Evolutionary conservation across 2,113 vertebrate genomes (phyloP).

Genomic region (Paramisgurnus dabryanus): DNA sequence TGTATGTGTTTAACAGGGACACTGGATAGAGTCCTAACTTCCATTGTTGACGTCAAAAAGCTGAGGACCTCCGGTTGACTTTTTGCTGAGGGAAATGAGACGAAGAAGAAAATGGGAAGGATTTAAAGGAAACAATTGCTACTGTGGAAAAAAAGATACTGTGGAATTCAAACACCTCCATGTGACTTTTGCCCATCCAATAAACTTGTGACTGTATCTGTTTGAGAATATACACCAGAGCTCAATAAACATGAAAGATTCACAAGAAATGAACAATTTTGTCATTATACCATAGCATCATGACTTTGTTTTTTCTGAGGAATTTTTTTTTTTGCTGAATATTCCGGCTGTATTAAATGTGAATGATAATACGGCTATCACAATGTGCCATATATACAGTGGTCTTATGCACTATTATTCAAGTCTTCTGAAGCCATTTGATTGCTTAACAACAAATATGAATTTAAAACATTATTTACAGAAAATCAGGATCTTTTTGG

Average conservation of each 20-base stretch:
- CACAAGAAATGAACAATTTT: too few relatives aligned
- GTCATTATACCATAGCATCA: too few relatives aligned
- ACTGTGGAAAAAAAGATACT: neutral
- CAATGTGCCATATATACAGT: too few relatives aligned
- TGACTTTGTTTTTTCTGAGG: too few relatives aligned
- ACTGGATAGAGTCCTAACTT: conserved; percentile 43
- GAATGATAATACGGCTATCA: too few relatives aligned
- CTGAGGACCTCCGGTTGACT: conserved; percentile 42
- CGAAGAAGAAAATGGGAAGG: conserved; percentile 41
- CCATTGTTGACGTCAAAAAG: conserved; percentile 35
- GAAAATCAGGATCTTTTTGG: too few relatives aligned
- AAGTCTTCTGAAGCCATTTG: too few relatives aligned
- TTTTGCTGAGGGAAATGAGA: conserved; percentile 32
- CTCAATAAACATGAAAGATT: conserved; percentile 19
- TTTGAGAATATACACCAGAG: conserved; percentile 47
- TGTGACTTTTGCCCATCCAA: neutral
- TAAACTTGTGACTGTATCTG: conserved; percentile 19
- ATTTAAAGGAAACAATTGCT: conserved; percentile 3
- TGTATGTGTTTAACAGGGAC: conserved; percentile 69
- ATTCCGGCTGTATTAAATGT: too few relatives aligned
- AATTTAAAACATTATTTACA: too few relatives aligned
- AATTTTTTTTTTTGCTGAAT: too few relatives aligned
- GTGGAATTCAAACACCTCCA: neutral
- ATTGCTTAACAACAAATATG: too few relatives aligned
- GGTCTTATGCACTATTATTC: too few relatives aligned